A percentile compares a stretch with the other conserved stretches of the same genome.
Conservation (phyloP, 92 coral and sea anemone genomes). For the Paramuricea clavata region DNA sequence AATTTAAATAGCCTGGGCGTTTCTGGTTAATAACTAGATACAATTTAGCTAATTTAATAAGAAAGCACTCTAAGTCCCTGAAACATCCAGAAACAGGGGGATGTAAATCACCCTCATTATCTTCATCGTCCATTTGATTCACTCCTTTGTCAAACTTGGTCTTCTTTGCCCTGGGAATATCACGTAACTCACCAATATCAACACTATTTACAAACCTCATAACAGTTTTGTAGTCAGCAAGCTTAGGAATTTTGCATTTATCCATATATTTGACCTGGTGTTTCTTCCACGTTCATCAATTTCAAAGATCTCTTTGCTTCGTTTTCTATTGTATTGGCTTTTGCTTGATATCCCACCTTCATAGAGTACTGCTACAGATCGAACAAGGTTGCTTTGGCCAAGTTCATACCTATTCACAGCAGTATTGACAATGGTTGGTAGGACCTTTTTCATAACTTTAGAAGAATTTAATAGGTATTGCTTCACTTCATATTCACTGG, state of each 20-base stretch:
- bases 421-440: slow-evolving; percentile 8
- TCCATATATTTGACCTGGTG: neutral
- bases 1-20: slow-evolving; percentile 29
- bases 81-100: slow-evolving; percentile 54
- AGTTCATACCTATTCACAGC: slow-evolving; percentile 38
- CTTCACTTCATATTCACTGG: slow-evolving; percentile 9
- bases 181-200: slow-evolving; percentile 39
- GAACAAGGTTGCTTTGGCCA: slow-evolving; percentile 28
- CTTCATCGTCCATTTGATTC: neutral
- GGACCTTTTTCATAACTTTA: slow-evolving; percentile 19
- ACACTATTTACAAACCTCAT: slow-evolving; percentile 44
- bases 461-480: neutral
- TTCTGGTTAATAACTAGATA: neutral
- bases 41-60: slow-evolving; percentile 21
- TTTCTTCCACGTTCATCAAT: slow-evolving; percentile 34
- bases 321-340: slow-evolving; percentile 49
- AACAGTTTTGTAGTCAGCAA: slow-evolving; percentile 1
- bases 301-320: slow-evolving; percentile 23
- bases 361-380: slow-evolving; percentile 61
- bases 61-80: slow-evolving; percentile 43
- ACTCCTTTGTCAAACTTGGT: neutral
- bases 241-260: too few species aligned
- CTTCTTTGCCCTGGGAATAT: slow-evolving; percentile 52
- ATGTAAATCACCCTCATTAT: neutral
- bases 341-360: slow-evolving; percentile 58